Conservation (phyloP, 2,888 invertebrate genomes). For the Pilophorus perplexus region DNA sequence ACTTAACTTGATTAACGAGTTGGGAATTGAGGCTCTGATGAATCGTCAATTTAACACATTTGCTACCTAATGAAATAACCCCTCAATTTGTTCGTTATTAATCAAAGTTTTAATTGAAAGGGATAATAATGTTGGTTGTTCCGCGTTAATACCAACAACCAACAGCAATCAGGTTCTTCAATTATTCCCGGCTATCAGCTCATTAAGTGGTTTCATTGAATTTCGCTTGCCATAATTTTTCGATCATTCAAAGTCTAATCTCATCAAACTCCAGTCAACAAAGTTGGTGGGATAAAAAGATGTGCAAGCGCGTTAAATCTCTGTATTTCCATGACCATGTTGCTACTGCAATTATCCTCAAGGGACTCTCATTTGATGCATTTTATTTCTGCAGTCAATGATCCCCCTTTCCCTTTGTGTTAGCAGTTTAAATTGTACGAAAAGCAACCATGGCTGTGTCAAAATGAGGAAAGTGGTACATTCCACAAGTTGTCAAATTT, state of each 20-base stretch:
- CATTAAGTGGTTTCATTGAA: constrained; percentile 27
- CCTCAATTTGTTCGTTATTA: constrained; percentile 60
- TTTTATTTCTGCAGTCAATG: too few relatives aligned
- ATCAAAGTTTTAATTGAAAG: constrained; percentile 58
- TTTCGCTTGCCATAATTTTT: constrained; percentile 21
- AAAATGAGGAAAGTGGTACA: too few relatives aligned
- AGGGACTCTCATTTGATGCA: too few relatives aligned
- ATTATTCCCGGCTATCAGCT: constrained; percentile 31
- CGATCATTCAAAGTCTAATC: constrained; percentile 25
- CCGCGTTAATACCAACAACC: constrained; percentile 29
- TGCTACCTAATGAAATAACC: constrained; percentile 54
- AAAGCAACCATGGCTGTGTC: too few relatives aligned
- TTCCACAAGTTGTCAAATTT: too few relatives aligned
- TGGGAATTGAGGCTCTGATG: constrained; percentile 43
- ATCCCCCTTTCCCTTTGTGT: too few relatives aligned
- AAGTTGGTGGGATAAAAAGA: too few relatives aligned
- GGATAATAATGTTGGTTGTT: constrained; percentile 40
- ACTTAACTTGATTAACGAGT: constrained; percentile 38
- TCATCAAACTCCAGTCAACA: constrained; percentile 32
- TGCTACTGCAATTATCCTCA: too few relatives aligned
- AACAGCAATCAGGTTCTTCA: constrained; percentile 34
- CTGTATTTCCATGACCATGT: too few relatives aligned
- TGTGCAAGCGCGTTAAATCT: too few relatives aligned
- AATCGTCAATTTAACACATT: constrained; percentile 46
- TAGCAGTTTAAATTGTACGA: too few relatives aligned